A percentile compares a stretch with the other conserved stretches of the same genome.
These are phyloP conservation scores for Beris chalybata DNA, from an alignment of 2,888 invertebrate genomes.

Conservation along the genomic window DNA sequence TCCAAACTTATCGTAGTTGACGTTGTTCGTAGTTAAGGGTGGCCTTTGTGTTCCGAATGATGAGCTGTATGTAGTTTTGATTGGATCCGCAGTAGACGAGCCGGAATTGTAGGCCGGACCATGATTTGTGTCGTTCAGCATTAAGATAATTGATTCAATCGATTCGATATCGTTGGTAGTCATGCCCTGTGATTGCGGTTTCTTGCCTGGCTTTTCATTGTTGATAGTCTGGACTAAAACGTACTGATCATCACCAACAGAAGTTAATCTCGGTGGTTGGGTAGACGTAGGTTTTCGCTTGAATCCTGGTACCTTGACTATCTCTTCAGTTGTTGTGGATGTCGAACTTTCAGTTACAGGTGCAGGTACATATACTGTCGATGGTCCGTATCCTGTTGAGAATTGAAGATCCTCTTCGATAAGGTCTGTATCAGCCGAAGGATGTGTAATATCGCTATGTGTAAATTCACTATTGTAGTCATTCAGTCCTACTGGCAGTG, in stretches of 20 bases:
- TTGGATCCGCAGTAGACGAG: slow-evolving; percentile 34
- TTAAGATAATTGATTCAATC: slow-evolving; percentile 65
- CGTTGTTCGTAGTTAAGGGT: slow-evolving; percentile 39
- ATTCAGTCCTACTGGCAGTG: slow-evolving; percentile 42
- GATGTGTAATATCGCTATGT: slow-evolving; percentile 64
- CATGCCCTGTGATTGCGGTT: slow-evolving; percentile 42
- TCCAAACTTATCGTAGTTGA: slow-evolving; percentile 40
- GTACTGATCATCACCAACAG: slow-evolving; percentile 50
- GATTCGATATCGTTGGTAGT: slow-evolving; percentile 57
- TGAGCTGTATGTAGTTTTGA: slow-evolving; percentile 46
- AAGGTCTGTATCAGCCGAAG: slow-evolving; percentile 66
- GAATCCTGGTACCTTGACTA: slow-evolving; percentile 60
- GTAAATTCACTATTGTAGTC: slow-evolving; percentile 51
- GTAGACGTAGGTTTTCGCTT: slow-evolving; percentile 58
- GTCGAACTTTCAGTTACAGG: slow-evolving; percentile 54
- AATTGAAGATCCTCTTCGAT: slow-evolving; percentile 59
- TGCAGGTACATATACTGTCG: slow-evolving; percentile 47
- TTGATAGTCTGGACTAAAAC: slow-evolving; percentile 62
- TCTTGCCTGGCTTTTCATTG: slow-evolving; percentile 49
- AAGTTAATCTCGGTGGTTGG: not conserved
- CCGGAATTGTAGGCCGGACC: slow-evolving; percentile 50
- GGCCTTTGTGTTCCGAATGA: slow-evolving; percentile 37
- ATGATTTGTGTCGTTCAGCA: slow-evolving; percentile 61
- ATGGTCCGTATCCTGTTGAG: slow-evolving; percentile 60
- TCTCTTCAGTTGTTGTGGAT: slow-evolving; percentile 48